Percentiles rank a stretch among this genome's conserved stretches.
Conservation (phyloP, 64 coral and sea anemone species). For the Montipora sp. region DNA sequence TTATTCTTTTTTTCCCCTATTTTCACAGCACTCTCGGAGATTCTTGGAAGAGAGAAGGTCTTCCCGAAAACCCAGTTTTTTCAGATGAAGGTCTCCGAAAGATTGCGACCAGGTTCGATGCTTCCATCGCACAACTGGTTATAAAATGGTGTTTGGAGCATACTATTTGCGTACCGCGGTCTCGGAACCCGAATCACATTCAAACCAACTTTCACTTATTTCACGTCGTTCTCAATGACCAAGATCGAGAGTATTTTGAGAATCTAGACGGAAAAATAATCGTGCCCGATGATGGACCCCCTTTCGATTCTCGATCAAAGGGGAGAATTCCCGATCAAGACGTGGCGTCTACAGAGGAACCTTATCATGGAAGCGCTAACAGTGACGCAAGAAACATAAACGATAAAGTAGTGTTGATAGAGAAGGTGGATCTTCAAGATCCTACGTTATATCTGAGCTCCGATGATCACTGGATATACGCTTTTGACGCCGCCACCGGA, state of each 20-base stretch:
- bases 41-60: constrained; percentile 71
- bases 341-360: neutral
- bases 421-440: constrained; percentile 63
- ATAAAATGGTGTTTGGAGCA: constrained; percentile 88
- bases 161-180: constrained; percentile 83
- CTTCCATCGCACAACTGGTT: constrained; percentile 84
- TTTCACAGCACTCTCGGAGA: constrained; percentile 72
- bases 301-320: constrained; percentile 33
- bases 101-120: constrained; percentile 83
- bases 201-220: constrained; percentile 85
- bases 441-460: constrained; percentile 78
- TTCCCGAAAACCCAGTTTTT: constrained; percentile 78
- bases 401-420: constrained; percentile 45
- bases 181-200: constrained; percentile 90
- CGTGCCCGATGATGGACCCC: constrained; percentile 43
- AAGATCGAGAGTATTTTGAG: constrained; percentile 58
- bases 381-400: constrained; percentile 12
- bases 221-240: constrained; percentile 64
- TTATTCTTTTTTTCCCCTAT: neutral
- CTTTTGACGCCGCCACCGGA: constrained; percentile 81
- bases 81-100: constrained; percentile 65
- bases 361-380: neutral
- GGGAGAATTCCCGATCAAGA: constrained; percentile 2
- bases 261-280: constrained; percentile 79
- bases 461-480: constrained; percentile 96